phyloP scores from a whole-genome alignment of 2,113 vertebrate genomes.

The Columba livia region DNA sequence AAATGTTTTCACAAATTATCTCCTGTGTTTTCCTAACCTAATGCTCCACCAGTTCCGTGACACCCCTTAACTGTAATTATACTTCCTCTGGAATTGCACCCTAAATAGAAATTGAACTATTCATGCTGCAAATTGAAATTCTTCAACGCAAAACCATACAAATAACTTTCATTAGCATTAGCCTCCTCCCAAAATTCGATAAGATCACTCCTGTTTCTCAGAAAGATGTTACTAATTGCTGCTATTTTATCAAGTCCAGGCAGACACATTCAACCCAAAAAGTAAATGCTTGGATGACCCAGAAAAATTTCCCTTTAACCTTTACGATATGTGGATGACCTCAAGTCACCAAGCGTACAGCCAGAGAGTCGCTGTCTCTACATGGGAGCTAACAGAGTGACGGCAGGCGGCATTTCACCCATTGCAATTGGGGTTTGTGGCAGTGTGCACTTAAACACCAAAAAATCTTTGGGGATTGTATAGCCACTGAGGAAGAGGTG shows the following conservation, averaged over 20 bases:
- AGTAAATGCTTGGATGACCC: neutral
- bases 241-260: constrained; percentile 22
- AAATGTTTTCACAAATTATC: constrained; percentile 61
- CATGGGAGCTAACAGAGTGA: neutral
- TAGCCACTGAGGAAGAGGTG: neutral
- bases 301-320: neutral
- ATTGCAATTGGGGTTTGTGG: neutral
- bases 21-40: constrained; percentile 65
- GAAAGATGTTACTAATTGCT: constrained; percentile 53
- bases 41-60: constrained; percentile 57
- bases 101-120: constrained; percentile 76
- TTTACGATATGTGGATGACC: neutral
- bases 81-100: constrained; percentile 60
- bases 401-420: neutral
- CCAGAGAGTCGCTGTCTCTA: neutral
- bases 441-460: neutral
- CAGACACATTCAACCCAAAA: constrained; percentile 22
- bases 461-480: neutral
- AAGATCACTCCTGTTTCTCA: constrained; percentile 54
- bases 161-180: constrained; percentile 70
- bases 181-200: constrained; percentile 49
- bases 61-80: constrained; percentile 76
- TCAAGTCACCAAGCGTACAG: accelerated
- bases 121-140: constrained; percentile 79
- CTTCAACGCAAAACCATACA: constrained; percentile 71